Evolutionary conservation across 2,113 vertebrate genomes (phyloP).

Genomic region (Hydropotes inermis): DNA sequence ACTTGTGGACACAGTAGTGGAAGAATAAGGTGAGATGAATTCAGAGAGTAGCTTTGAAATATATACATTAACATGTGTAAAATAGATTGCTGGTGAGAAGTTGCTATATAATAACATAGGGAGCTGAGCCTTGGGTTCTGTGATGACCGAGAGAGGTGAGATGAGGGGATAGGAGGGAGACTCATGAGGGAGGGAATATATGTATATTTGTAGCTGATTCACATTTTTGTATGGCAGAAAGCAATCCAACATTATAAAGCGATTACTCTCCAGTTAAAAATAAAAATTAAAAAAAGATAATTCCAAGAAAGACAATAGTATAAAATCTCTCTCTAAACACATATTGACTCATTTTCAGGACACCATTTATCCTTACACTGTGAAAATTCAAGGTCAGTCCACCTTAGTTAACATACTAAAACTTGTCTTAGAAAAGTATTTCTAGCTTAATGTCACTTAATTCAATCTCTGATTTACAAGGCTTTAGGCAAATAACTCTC

Average conservation of each 20-base stretch:
- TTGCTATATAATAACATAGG: background rate
- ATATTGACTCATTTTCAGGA: background rate
- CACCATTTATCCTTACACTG: constrained; percentile 57
- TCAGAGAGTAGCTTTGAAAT: background rate
- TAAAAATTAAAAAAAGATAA: background rate
- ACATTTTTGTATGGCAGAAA: background rate
- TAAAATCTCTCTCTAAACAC: background rate
- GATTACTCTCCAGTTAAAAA: background rate
- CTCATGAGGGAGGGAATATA: background rate
- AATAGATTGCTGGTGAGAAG: background rate
- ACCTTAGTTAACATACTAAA: constrained; percentile 78
- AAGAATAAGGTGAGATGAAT: background rate
- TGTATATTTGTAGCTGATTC: background rate
- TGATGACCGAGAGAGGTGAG: background rate
- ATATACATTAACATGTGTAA: background rate
- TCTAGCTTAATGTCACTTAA: constrained; percentile 74
- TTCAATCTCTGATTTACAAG: constrained; percentile 71
- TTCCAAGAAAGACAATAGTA: background rate
- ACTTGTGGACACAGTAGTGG: background rate
- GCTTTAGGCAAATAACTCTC: constrained; percentile 67
- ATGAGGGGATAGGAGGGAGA: background rate
- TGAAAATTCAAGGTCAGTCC: constrained; percentile 67
- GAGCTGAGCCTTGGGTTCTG: background rate
- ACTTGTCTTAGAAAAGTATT: constrained; percentile 73
- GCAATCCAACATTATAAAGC: background rate